Conservation (phyloP, 2,797 vertebrate species). For the Tapirus indicus region DNA sequence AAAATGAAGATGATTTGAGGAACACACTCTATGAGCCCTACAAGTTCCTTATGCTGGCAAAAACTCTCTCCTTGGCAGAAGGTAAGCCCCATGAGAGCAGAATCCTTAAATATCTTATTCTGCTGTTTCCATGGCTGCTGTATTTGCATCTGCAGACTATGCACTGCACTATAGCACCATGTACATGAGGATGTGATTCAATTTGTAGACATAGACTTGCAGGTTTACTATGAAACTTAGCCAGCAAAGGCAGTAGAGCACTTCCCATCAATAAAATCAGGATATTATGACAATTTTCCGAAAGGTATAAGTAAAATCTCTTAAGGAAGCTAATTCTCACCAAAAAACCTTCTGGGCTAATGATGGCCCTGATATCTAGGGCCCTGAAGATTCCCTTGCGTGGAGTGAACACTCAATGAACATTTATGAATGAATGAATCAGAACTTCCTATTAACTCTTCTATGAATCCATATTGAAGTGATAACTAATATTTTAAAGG, state of each 20-base stretch:
- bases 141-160: background rate
- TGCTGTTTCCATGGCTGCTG: background rate
- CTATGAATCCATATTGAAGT: background rate
- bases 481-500: background rate
- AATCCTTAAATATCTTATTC: background rate
- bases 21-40: background rate
- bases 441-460: background rate
- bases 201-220: background rate
- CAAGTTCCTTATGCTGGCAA: background rate
- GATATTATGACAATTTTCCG: background rate
- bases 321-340: constrained; percentile 21
- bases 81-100: background rate
- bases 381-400: background rate
- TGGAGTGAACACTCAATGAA: background rate
- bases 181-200: background rate
- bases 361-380: background rate
- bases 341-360: background rate
- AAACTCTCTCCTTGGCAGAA: background rate
- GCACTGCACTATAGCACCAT: background rate
- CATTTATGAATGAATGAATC: constrained; percentile 20
- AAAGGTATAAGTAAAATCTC: background rate
- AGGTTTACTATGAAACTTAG: background rate
- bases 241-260: background rate
- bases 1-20: constrained; percentile 27
- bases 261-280: constrained; percentile 3